Base-by-base conservation (phyloP, 2,888 invertebrate species). In the Polydrusus pterygomalis region DNA sequence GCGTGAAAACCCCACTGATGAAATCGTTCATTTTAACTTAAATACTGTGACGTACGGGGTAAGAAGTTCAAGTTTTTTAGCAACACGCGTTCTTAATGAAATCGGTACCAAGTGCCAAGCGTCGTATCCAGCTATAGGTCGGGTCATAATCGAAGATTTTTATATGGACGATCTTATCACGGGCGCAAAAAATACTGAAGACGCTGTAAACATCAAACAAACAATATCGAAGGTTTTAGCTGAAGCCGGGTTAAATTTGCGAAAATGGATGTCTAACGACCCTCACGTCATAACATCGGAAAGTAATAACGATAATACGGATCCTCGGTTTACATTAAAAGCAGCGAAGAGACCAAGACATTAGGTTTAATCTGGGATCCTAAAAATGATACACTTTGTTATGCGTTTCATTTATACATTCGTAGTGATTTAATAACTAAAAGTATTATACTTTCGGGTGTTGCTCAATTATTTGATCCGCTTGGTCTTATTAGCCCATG, bases 301-400 rank as follows among this genome's bases (percentile, higher is more conserved):
- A n/a, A n/a, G n/a, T n/a, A n/a, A n/a, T n/a, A n/a, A n/a, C n/a
- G n/a, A n/a, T n/a, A n/a, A n/a, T n/a, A 9, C 11, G 9, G 51
- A 45, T 30, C 1, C 58, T 11, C 15, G 10, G 25, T 72, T 67
- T 49, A 58, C 68, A 51, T 65, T n/a, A 18, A 47, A 71, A 18
- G n/a, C 18, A 18, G 20, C 1, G 11, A 56, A 10, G 43, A 71
- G 25, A 62, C 71, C 8, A 75, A 65, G 49, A 64, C 62, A 11
- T 49, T 67, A 51, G 78, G 76, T 11, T 56, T 77, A 13, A 25
- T 62, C 6, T 78, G 76, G 78, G 13, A 71, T 17, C 70, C 70
- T 2, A 38, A 43, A 5, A 15, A 43, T 15, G 74, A 78, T 45
- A 62, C 34, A 13, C 62, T 76, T 3, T 54, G 58, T 15, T 75